These are phyloP conservation scores for Dendroctonus ponderosae DNA, from an alignment of 1,140 invertebrate species.

Conservation along the genomic window DNA sequence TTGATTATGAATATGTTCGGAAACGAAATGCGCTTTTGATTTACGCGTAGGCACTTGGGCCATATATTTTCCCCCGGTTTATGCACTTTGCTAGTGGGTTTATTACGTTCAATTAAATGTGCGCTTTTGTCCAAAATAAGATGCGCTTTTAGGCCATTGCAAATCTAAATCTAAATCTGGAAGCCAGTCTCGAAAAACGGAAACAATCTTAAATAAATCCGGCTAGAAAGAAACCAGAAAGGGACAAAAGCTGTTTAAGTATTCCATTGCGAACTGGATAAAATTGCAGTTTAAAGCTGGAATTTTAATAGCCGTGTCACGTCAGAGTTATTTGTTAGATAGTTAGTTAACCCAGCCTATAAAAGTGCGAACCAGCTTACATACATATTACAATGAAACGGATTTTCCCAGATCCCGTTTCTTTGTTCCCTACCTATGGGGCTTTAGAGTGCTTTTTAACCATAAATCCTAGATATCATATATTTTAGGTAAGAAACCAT, in stretches of 20 bases:
- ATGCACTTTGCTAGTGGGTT: too few species aligned
- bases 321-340: slow-evolving; percentile 31
- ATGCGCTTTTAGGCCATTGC: too few species aligned
- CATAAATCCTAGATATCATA: too few species aligned
- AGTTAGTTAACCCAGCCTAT: slow-evolving; percentile 28
- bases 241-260: slow-evolving; percentile 20
- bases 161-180: too few species aligned
- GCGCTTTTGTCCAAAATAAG: too few species aligned
- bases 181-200: not conserved
- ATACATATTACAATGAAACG: slow-evolving; percentile 14
- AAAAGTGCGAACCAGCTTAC: slow-evolving; percentile 29
- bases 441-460: too few species aligned
- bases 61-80: slow-evolving; percentile 1
- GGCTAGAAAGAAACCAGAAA: slow-evolving; percentile 2
- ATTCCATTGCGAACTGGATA: slow-evolving; percentile 25
- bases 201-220: not conserved
- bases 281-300: slow-evolving; percentile 29
- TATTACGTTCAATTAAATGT: too few species aligned
- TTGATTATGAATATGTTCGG: slow-evolving; percentile 14
- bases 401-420: too few species aligned
- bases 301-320: slow-evolving; percentile 29
- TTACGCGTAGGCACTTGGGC: slow-evolving; percentile 1
- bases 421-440: too few species aligned
- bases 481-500: too few species aligned
- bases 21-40: slow-evolving; percentile 11